Conservation (phyloP, 2,888 invertebrate genomes). For the Athetis lepigone region DNA sequence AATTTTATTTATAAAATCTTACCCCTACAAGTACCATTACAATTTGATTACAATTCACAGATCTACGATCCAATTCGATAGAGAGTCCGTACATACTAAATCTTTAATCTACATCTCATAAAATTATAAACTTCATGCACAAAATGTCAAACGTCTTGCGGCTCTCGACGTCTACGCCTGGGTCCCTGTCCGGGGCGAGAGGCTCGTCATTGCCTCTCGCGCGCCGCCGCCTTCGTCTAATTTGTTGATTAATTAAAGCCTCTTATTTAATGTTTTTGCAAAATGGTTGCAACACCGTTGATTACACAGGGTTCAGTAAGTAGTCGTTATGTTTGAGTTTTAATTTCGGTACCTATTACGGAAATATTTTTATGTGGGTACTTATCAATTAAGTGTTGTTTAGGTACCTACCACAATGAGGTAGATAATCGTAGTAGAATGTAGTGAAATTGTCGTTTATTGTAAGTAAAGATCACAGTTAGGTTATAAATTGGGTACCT, state of each 20-base stretch:
- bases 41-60: no score
- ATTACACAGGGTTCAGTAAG: conserved; percentile 3
- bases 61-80: no score
- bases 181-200: no score
- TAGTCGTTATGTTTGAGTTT: conserved; percentile 2
- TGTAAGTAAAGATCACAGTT: conserved; percentile 78
- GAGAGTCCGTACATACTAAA: no score
- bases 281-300: conserved; percentile 26
- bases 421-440: conserved; percentile 10
- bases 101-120: no score
- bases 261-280: conserved; percentile 39
- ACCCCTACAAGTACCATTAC: no score
- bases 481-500: conserved; percentile 82
- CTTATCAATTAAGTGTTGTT: background rate
- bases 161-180: no score
- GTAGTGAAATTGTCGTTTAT: conserved; percentile 56
- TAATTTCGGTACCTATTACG: background rate
- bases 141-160: no score
- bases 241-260: conserved; percentile 46
- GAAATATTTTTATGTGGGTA: conserved; percentile 3
- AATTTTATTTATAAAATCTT: no score
- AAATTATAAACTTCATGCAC: no score
- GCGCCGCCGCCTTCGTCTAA: no score
- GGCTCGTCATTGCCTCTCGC: no score
- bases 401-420: background rate